Conservation (phyloP, 2,797 vertebrate genomes). For the Ataeniobius toweri region DNA sequence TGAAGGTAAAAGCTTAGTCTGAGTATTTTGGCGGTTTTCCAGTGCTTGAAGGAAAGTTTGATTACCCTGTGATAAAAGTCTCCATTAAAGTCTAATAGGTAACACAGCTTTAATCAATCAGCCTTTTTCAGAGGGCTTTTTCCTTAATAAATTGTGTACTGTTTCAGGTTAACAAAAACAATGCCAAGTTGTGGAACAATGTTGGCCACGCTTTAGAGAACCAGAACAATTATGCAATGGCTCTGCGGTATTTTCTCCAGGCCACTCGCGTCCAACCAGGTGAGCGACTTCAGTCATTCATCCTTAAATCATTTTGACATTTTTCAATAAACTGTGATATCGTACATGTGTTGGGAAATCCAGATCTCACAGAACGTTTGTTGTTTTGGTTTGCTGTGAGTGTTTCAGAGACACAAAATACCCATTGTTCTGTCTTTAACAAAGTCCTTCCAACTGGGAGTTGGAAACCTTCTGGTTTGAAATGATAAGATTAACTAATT, state of each 20-base stretch:
- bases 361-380: not conserved
- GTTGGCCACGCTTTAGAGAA: constrained; percentile 97
- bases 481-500: not conserved
- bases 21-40: not conserved
- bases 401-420: not conserved
- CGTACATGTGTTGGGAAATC: not conserved
- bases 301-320: constrained; percentile 4
- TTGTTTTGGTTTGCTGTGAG: not conserved
- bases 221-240: constrained; percentile 91
- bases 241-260: constrained; percentile 93
- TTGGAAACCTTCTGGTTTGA: not conserved
- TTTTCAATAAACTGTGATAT: not conserved
- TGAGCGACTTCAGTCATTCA: constrained; percentile 59
- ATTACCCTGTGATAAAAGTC: not conserved
- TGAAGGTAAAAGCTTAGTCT: constrained; percentile 84
- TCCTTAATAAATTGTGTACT: constrained; percentile 7
- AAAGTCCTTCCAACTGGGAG: not conserved
- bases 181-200: constrained; percentile 98
- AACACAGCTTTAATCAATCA: not conserved
- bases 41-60: not conserved
- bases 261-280: constrained; percentile 97
- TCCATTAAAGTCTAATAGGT: not conserved
- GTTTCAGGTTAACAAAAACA: constrained; percentile 96
- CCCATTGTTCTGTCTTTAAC: not conserved
- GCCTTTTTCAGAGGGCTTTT: not conserved